phyloP scores from a whole-genome alignment of 2,113 vertebrate species.

The Brevimyrus niger region DNA sequence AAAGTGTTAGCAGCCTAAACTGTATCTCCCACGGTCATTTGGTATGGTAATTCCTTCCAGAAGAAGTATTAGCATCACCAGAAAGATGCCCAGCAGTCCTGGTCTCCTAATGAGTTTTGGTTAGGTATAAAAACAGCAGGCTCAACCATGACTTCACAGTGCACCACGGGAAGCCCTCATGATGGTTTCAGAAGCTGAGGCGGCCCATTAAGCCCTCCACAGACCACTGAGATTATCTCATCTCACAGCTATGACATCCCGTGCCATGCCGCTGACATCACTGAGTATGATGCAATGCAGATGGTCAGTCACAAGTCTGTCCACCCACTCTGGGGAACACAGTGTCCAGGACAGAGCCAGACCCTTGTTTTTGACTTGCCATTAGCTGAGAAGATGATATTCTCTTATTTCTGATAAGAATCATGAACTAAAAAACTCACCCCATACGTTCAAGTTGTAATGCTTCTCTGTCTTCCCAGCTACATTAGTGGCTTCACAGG shows the following conservation, averaged over 20 bases:
- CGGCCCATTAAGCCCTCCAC: background rate
- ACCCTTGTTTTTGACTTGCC: background rate
- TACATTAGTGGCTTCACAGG: conserved; percentile 86
- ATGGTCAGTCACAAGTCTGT: background rate
- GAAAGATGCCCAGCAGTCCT: background rate
- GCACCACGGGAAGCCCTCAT: background rate
- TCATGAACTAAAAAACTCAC: conserved; percentile 56
- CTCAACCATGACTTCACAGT: conserved; percentile 9
- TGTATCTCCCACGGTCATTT: too few relatives aligned
- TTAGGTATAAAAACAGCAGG: conserved; percentile 11
- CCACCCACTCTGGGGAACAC: conserved; percentile 19
- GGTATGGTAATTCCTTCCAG: background rate
- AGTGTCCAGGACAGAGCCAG: background rate
- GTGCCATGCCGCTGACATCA: conserved; percentile 17
- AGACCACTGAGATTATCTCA: conserved; percentile 16
- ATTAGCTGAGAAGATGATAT: background rate
- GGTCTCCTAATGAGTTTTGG: conserved; percentile 10
- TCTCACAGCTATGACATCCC: background rate
- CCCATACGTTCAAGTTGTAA: conserved; percentile 92
- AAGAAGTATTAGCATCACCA: background rate
- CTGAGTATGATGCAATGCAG: background rate
- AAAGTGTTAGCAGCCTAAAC: background rate
- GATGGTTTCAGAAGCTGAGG: background rate
- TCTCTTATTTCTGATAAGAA: background rate
- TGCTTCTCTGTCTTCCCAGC: conserved; percentile 93